Percentiles rank a stretch among this genome's conserved stretches.
These are phyloP conservation scores for Patiria miniata DNA, from an alignment of 35 echinoderm and acorn worm genomes.

Conservation along the genomic window DNA sequence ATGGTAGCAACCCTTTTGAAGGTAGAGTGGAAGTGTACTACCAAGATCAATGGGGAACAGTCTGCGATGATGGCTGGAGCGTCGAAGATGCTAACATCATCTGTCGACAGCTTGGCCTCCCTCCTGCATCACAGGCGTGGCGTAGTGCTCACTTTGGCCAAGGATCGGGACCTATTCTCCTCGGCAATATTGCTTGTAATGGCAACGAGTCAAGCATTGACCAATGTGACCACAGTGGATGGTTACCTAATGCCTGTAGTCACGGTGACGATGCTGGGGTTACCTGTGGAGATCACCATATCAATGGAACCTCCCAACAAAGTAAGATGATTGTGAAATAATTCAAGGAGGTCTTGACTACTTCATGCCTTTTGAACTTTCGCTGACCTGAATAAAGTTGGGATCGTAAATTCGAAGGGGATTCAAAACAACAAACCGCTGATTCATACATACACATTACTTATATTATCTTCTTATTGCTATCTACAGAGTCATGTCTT, in stretches of 20 bases:
- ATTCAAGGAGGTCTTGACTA: too few species aligned
- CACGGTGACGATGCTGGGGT: not conserved
- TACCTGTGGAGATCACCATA: not conserved
- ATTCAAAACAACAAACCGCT: too few species aligned
- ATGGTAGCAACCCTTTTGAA: not conserved
- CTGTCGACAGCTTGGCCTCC: not conserved
- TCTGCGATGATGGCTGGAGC: slow-evolving; percentile 10
- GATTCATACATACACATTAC: too few species aligned
- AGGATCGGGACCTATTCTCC: not conserved
- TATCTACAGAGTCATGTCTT: too few species aligned
- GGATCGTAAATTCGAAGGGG: too few species aligned
- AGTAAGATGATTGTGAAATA: not conserved
- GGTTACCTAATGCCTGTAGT: not conserved
- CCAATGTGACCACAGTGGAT: not conserved
- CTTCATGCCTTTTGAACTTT: too few species aligned
- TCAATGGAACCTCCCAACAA: too few species aligned
- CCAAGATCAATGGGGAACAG: slow-evolving; percentile 5
- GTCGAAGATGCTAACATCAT: not conserved
- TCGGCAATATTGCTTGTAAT: not conserved
- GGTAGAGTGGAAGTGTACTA: slow-evolving; percentile 4
- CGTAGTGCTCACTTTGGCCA: not conserved
- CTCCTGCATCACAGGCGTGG: not conserved
- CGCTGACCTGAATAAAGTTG: too few species aligned
- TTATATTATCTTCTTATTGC: too few species aligned
- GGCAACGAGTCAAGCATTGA: not conserved